Evolutionary conservation across 2,888 invertebrate species (phyloP), one percentile per base, ranked within the genome.

Genomic region (Clistopyga incitator): DNA sequence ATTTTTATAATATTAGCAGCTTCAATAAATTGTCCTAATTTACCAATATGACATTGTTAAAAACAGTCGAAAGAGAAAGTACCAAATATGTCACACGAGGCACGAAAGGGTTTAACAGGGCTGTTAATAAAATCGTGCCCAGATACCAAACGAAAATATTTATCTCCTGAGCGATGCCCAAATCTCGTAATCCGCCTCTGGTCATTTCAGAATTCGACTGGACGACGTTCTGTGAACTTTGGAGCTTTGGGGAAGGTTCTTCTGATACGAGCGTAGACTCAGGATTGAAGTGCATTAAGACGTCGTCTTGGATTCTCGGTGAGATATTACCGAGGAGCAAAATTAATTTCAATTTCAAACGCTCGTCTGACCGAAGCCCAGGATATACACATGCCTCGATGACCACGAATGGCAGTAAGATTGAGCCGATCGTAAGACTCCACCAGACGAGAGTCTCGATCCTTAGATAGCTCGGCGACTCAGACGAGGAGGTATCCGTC

Each of bases 321-420:
- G 67, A 71, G 65, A 52, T 71, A 83, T 76, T 42, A 76, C 79
- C 38, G 34, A 23, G 87, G 88, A 86, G 85, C 81, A 86, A 91
- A 91, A 92, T 92, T 92, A 92, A 92, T 92, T 91, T 92, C 90
- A 92, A 91, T 92, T 90, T 90, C 88, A 89, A 89, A 88, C 85
- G 87, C 81, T 82, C 85, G 84, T 82, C 54, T 47, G 64, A 65
- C 75, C 70, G 80, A 65, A 65, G 86, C 86, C 87, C 81, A 87
- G 81, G 71, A 72, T 54, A 47, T 74, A 67, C 59, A 54, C 87
- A 90, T 90, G 92, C 92, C 88, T 85, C 87, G 87, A 54, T 87
- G 90, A 85, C 78, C 90, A 88, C 90, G 89, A 93, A 90, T 92
- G 89, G 89, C 86, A 79, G 85, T 89, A 90, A 92, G 91, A 90